A percentile compares a stretch with the other conserved stretches of the same genome.
Conservation (phyloP, 2,113 vertebrate species). For the Varanus salvator region DNA sequence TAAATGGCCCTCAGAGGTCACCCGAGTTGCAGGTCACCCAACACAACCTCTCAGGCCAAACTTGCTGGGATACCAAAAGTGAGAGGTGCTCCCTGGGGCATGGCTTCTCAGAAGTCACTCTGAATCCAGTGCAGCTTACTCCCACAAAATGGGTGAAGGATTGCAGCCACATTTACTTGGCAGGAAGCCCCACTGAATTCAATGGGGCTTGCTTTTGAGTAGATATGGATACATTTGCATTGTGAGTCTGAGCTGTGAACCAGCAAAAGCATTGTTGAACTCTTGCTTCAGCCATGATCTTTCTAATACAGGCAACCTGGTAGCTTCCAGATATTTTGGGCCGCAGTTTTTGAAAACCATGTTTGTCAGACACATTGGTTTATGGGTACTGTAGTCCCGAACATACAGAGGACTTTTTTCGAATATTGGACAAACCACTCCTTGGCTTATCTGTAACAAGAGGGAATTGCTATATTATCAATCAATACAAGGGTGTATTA, state of each 20-base stretch:
- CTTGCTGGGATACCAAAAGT: background rate
- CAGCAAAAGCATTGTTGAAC: background rate
- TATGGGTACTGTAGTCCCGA: too few species aligned
- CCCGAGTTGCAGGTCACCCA: background rate
- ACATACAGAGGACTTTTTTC: too few species aligned
- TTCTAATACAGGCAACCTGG: too few species aligned
- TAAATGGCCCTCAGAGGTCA: too few species aligned
- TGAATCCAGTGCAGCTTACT: background rate
- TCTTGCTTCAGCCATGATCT: background rate
- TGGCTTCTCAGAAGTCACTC: background rate
- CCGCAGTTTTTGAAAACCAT: too few species aligned
- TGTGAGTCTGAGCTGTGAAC: background rate
- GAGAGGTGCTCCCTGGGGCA: background rate
- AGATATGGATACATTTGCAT: background rate
- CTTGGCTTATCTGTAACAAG: background rate
- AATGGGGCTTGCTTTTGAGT: background rate
- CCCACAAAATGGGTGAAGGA: background rate
- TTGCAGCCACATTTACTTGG: background rate
- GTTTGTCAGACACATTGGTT: too few species aligned
- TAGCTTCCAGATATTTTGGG: too few species aligned
- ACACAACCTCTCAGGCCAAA: background rate
- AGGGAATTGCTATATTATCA: background rate
- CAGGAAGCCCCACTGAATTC: background rate
- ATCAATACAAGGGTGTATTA: background rate
- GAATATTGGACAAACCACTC: background rate